Conservation (phyloP, 2,888 invertebrate species). For the Epirrita christyi region DNA sequence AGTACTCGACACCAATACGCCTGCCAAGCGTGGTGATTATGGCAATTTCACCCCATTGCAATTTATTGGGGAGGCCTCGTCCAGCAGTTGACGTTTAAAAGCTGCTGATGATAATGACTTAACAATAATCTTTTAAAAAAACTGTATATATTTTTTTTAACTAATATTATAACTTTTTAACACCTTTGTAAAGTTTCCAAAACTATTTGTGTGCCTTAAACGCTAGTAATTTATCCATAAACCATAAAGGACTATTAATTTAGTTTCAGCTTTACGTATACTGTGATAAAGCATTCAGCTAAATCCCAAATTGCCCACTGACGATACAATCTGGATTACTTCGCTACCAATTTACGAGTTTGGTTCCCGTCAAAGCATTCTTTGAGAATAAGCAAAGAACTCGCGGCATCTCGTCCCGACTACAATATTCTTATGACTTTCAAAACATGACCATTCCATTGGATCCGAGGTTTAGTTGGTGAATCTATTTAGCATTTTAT, state of each 20-base stretch:
- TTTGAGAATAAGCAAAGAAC: constrained; percentile 51
- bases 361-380: constrained; percentile 66
- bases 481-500: constrained; percentile 71
- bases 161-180: too few species aligned
- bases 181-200: background rate
- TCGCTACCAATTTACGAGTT: constrained; percentile 72
- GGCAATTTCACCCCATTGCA: too few species aligned
- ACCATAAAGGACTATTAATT: constrained; percentile 42
- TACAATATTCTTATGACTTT: constrained; percentile 72
- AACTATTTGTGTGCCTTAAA: constrained; percentile 30
- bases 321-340: constrained; percentile 73
- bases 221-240: constrained; percentile 37
- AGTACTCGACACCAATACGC: too few species aligned
- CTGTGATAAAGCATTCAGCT: constrained; percentile 57
- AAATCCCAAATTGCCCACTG: constrained; percentile 66
- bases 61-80: too few species aligned
- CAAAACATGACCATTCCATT: constrained; percentile 78
- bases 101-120: too few species aligned
- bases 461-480: constrained; percentile 57
- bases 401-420: constrained; percentile 69
- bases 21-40: too few species aligned
- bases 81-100: too few species aligned
- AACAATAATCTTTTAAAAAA: too few species aligned
- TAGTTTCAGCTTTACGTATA: constrained; percentile 44
- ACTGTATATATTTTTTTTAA: too few species aligned